phyloP scores from a whole-genome alignment of 2,113 vertebrate species.

The Tapirus terrestris region DNA sequence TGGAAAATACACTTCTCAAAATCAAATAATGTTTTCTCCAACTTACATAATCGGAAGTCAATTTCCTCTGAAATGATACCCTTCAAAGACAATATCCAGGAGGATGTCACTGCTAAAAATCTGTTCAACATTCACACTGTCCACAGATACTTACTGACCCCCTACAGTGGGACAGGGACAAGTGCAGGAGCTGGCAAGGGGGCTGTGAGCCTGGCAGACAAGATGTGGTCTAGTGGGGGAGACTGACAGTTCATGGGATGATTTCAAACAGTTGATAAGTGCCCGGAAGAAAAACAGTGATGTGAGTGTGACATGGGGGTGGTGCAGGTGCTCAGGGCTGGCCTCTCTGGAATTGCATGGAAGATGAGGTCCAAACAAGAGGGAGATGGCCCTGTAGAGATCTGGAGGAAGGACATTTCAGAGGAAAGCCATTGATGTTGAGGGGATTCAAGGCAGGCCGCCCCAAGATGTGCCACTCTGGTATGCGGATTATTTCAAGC shows the following conservation, averaged over 20 bases:
- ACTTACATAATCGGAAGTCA: background rate
- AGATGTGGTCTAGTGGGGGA: background rate
- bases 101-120: background rate
- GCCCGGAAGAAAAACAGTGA: background rate
- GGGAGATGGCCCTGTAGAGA: background rate
- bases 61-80: background rate
- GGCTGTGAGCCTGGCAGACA: background rate
- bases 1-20: conserved; percentile 38
- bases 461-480: too few species aligned
- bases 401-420: background rate
- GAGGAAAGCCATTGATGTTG: background rate
- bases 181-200: background rate
- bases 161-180: background rate
- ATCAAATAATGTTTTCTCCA: conserved; percentile 1
- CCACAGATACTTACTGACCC: background rate
- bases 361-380: rapidly evolving
- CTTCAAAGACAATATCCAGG: background rate
- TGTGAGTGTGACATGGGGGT: rapidly evolving
- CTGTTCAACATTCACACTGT: background rate
- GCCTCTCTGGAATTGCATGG: rapidly evolving
- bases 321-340: rapidly evolving
- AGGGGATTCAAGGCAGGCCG: too few species aligned
- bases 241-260: background rate
- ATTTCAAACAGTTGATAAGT: background rate
- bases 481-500: too few species aligned